Evolutionary conservation across 2,797 vertebrate species (phyloP).

Genomic region (Buceros bicornis): DNA sequence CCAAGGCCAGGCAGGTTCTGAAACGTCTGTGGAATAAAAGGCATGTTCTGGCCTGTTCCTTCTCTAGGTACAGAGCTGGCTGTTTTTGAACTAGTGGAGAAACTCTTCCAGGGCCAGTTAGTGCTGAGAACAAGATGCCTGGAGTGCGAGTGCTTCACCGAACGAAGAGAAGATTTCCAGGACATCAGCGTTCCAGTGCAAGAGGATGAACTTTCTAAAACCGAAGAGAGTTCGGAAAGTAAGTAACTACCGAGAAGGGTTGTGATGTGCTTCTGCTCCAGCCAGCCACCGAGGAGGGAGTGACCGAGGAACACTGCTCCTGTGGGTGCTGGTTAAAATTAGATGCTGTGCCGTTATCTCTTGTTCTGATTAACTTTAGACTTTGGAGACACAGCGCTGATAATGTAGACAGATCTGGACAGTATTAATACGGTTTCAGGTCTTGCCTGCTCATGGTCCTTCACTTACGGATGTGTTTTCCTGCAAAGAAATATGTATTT

Average conservation of each 20-base stretch:
- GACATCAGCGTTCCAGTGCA: conserved; percentile 98
- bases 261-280: not conserved
- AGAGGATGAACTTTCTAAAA: conserved; percentile 89
- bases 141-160: conserved; percentile 96
- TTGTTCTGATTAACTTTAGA: conserved; percentile 32
- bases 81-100: conserved; percentile 91
- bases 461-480: not conserved
- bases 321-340: not conserved
- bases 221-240: conserved; percentile 88
- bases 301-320: not conserved
- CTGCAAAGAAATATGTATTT: not conserved
- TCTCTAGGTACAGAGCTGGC: conserved; percentile 72
- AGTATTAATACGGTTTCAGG: not conserved
- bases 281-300: not conserved
- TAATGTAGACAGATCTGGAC: not conserved
- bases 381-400: not conserved
- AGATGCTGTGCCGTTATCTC: not conserved
- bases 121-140: conserved; percentile 94
- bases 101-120: conserved; percentile 94
- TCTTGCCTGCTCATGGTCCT: not conserved
- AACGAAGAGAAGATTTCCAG: conserved; percentile 96
- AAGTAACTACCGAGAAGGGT: not conserved
- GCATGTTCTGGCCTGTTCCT: not conserved
- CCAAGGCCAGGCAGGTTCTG: not conserved
- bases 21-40: not conserved